Evolutionary conservation across 37 sponge, comb jelly and placozoan species (phyloP), one percentile per base, ranked within the genome.

Genomic region (Aplysina aerophoba): DNA sequence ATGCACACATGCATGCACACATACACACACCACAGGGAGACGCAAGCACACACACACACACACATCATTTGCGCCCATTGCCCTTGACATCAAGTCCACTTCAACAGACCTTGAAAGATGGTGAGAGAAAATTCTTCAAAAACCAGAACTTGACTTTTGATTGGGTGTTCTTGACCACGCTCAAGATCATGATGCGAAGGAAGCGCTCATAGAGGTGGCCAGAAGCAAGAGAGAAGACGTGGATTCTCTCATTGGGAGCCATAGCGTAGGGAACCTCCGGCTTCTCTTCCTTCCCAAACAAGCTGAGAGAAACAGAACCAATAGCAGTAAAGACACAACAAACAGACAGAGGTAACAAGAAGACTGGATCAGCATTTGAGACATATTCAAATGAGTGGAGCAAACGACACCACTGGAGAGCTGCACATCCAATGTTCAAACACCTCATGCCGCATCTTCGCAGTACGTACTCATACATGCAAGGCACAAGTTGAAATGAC

Each of bases 171-270:
- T 96, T 96, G 17, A 98, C 69, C 0, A 98, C 98, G 75, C 89
- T 86, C 73, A 96, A 80, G 87, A 98, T 95, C 98, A 98, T 98
- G 17, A 98, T 93, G 63, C 98, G 92, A 11, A 98, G 78, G 79
- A 98, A 96, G 38, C 98, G 62, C 67, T 98, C 98, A 83, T 98
- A 98, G 14, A 98, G 89, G 68, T 98, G 98, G 0, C 98, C 98
- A 5, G 98, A 98, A 35, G 98, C 98, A 66, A 98, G 72, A 33
- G 96, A 94, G 88, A 98, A 98, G 31, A 98, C 87, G 59, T 98
- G 91, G 79, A 98, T 98, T 24, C 89, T 92, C 19, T 93, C 94
- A 83, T 95, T 88, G 28, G 74, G 55, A 2, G 79, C 27, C 33
- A 61, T 62, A 24, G 12, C 31, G 66, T 82, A 25, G 2, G 63